Evolutionary conservation across 2,797 vertebrate species (phyloP), one percentile per base, ranked within the genome.

Genomic region (Crocidura indochinensis): DNA sequence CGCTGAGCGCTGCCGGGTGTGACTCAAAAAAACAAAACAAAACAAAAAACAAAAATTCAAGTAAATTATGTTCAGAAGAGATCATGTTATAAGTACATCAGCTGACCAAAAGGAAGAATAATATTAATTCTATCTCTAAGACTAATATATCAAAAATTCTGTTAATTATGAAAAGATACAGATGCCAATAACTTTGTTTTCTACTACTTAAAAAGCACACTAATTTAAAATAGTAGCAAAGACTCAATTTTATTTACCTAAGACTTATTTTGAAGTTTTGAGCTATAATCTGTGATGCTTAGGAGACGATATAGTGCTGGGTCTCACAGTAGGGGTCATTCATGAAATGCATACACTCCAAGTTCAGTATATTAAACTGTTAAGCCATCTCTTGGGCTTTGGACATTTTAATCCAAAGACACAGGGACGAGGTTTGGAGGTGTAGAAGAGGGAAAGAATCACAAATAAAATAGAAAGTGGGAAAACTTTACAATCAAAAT

Each of bases 121-220:
- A 90, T 15, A 71, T 12, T 72, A 67, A 88, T 78, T 90, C 80
- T 31, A 62, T 78, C 22, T 15, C 24, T 51, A 24, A 5, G 24
- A 92, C 31, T 90, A 38, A 60, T 73, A 29, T 56, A 65, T 6
- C 27, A 27, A 0, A 14, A 88, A 88, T 29, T 84, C n/a, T 84
- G 14, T 22, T 93, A 81, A 92, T 0, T 84, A 14, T 79, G 80
- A 19, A 60, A 91, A 94, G 31, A 38, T 75, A 69, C 24, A 67
- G 64, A 83, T 49, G n/a, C 75, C 86, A 83, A 76, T 90, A 12
- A 26, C 24, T 26, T 65, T 27, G 68, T 24, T 72, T 62, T 79
- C 83, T 89, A 10, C 31, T 68, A 74, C 15, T 84, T 73, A 81
- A 47, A 87, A 92, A 74, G n/a, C 49, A 62, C 10, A 65, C 8